Conservation (phyloP, 2,888 invertebrate genomes). For the Ligdia adustata region DNA sequence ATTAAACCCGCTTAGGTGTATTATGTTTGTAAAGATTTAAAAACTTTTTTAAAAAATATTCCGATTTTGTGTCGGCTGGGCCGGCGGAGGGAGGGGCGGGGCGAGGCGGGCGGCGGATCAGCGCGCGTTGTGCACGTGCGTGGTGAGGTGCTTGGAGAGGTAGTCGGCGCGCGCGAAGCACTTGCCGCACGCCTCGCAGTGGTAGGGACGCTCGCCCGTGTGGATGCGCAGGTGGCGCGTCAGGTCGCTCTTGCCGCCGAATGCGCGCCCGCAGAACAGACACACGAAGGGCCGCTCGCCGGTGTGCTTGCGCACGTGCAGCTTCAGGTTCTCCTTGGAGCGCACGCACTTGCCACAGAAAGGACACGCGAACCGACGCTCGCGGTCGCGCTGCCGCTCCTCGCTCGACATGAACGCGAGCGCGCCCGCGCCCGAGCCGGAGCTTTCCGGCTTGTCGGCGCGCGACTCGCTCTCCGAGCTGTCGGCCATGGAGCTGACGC, state of each 20-base stretch:
- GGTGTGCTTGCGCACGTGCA: conserved; percentile 93
- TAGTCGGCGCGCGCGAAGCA: conserved; percentile 96
- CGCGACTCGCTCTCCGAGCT: conserved; percentile 80
- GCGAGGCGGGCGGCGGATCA: conserved; percentile 68
- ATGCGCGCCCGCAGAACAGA: conserved; percentile 93
- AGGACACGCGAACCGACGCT: conserved; percentile 92
- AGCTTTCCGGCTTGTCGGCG: conserved; percentile 78
- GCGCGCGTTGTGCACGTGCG: conserved; percentile 92
- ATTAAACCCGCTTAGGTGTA: conserved; percentile 78
- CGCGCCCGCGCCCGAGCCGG: conserved; percentile 82
- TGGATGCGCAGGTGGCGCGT: conserved; percentile 94
- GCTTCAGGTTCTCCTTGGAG: conserved; percentile 93
- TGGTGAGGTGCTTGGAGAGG: conserved; percentile 95
- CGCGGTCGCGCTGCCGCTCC: conserved; percentile 84
- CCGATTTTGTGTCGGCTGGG: conserved; percentile 62
- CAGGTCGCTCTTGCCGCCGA: conserved; percentile 94
- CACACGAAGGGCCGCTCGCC: conserved; percentile 96
- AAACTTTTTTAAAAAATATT: conserved; percentile 81
- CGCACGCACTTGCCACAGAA: conserved; percentile 95
- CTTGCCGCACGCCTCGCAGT: conserved; percentile 96
- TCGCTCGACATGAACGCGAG: conserved; percentile 86
- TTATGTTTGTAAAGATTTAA: conserved; percentile 73
- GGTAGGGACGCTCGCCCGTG: conserved; percentile 95
- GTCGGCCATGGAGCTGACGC: conserved; percentile 80
- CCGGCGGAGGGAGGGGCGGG: conserved; percentile 32